A percentile compares a stretch with the other conserved stretches of the same genome.
phyloP scores from a whole-genome alignment of 2,888 invertebrate genomes.

The Erynnis tages region DNA sequence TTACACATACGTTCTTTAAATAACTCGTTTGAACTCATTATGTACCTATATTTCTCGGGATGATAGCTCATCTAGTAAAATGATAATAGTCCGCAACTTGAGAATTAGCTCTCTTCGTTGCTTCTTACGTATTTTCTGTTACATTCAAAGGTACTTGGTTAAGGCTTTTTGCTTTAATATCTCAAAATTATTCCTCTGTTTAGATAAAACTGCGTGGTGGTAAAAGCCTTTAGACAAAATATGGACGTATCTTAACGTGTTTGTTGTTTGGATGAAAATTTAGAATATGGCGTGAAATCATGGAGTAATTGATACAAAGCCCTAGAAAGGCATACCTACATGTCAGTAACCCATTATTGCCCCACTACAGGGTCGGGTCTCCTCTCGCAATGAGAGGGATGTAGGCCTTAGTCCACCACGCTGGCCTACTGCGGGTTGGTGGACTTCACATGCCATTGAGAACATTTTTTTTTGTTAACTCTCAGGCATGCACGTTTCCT shows the following conservation, averaged over 20 bases:
- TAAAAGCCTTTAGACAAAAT: neutral
- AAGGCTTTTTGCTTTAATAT: neutral
- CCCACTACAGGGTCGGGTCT: no score
- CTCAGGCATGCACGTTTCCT: no score
- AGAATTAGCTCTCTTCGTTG: conserved; percentile 1
- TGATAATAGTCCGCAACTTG: conserved; percentile 15
- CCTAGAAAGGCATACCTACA: no score
- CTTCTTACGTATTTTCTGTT: neutral
- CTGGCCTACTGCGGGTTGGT: no score
- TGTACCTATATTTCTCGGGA: conserved; percentile 12
- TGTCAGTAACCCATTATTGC: no score
- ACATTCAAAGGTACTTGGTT: neutral
- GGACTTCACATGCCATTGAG: no score
- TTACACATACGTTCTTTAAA: conserved; percentile 12
- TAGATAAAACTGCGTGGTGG: neutral
- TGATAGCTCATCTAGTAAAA: conserved; percentile 9
- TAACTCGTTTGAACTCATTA: conserved; percentile 20
- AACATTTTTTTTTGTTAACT: no score
- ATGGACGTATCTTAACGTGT: neutral
- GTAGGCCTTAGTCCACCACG: no score
- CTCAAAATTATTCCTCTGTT: neutral
- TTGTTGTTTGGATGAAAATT: neutral
- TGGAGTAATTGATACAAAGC: no score
- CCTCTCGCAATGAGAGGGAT: no score
- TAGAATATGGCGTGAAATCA: neutral